Conservation (phyloP, 2,888 invertebrate species). For the Cheiracanthium punctorium region DNA sequence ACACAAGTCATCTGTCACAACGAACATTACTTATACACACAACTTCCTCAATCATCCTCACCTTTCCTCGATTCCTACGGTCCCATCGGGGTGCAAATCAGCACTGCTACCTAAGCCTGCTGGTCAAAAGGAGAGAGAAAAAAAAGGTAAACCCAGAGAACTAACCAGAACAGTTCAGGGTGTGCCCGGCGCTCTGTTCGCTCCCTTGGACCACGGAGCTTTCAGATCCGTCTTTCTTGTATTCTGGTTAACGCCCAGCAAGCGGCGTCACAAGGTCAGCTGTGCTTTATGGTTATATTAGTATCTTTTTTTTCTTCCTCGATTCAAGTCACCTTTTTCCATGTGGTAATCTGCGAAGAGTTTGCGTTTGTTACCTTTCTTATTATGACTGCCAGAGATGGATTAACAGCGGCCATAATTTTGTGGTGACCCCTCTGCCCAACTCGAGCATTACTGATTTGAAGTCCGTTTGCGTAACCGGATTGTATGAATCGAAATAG, state of each 20-base stretch:
- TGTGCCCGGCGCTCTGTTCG: neutral
- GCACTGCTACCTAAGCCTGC: conserved; percentile 6
- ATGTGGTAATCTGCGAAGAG: neutral
- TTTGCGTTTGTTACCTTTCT: conserved; percentile 4
- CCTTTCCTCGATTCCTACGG: neutral
- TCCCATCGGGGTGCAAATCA: conserved; percentile 14
- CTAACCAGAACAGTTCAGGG: conserved; percentile 17
- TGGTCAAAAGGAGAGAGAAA: too few species aligned
- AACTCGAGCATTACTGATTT: too few species aligned
- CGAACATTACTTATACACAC: conserved; percentile 10
- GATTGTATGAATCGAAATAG: too few species aligned
- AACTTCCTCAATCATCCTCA: conserved; percentile 22
- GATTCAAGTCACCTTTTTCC: neutral
- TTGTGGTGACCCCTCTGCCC: neutral
- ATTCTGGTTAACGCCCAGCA: conserved; percentile 40
- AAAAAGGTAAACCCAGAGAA: too few species aligned
- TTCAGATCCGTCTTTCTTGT: conserved; percentile 59
- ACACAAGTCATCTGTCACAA: neutral
- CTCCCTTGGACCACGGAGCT: conserved; percentile 28
- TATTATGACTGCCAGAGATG: conserved; percentile 15
- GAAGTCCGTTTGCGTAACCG: too few species aligned
- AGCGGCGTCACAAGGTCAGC: conserved; percentile 19
- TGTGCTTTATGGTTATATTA: conserved; percentile 55
- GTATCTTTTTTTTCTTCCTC: neutral
- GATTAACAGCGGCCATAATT: neutral